Conservation (phyloP, 2,888 invertebrate species). For the Tyria jacobaeae region DNA sequence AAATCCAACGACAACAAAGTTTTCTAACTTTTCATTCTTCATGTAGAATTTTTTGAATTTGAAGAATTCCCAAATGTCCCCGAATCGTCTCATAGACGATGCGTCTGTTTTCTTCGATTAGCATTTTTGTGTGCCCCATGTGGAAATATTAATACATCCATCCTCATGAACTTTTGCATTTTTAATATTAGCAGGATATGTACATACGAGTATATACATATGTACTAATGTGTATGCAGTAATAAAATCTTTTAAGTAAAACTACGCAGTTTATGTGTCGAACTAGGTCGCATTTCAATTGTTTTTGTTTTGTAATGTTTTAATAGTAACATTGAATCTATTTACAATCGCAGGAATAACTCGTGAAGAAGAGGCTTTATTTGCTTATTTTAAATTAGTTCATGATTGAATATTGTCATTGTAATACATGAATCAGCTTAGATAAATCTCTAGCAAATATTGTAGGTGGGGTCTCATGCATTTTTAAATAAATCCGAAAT, state of each 20-base stretch:
- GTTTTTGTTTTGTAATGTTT: background rate
- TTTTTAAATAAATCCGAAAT: too few species aligned
- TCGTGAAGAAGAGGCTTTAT: slow-evolving; percentile 4
- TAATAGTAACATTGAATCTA: background rate
- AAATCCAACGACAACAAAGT: too few species aligned
- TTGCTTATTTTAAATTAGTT: slow-evolving; percentile 6
- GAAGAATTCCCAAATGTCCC: too few species aligned
- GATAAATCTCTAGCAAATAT: background rate
- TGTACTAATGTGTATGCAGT: background rate
- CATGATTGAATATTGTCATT: slow-evolving; percentile 13
- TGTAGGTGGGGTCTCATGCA: background rate
- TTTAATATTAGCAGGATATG: too few species aligned
- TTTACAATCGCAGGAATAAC: background rate
- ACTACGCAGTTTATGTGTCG: background rate
- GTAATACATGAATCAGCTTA: slow-evolving; percentile 5
- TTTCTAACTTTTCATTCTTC: too few species aligned
- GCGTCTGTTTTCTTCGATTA: too few species aligned
- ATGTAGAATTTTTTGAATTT: too few species aligned
- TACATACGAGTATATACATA: too few species aligned
- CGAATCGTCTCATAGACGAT: too few species aligned
- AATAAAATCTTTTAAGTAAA: background rate
- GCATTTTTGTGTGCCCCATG: too few species aligned
- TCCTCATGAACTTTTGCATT: too few species aligned
- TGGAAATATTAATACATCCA: too few species aligned
- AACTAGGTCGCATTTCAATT: slow-evolving; percentile 1